Conservation (phyloP, 64 coral and sea anemone genomes). For the Stichodactyla mertensii region DNA sequence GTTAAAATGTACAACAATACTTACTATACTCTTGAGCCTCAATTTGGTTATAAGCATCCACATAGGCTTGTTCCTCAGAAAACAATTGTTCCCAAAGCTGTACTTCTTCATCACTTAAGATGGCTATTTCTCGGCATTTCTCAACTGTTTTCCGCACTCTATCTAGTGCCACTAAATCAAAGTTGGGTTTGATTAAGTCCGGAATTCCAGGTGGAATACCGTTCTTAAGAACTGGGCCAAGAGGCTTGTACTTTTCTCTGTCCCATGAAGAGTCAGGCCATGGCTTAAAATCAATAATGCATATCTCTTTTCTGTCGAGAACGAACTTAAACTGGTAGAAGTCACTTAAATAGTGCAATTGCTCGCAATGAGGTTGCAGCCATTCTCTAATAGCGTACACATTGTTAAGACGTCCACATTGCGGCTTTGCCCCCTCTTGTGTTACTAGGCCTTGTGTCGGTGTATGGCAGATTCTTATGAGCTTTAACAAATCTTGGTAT, state of each 20-base stretch:
- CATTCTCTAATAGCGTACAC: no score
- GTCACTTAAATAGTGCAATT: background rate
- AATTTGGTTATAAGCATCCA: conserved; percentile 5
- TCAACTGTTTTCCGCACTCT: conserved; percentile 11
- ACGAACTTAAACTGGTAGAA: conserved; percentile 20
- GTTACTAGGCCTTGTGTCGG: conserved; percentile 13
- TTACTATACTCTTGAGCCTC: conserved; percentile 4
- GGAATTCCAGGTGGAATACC: background rate
- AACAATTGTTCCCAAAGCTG: conserved; percentile 22
- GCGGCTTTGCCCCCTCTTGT: conserved; percentile 3
- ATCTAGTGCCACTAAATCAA: background rate
- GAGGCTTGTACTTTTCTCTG: conserved; percentile 2
- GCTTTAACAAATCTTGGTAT: conserved; percentile 9
- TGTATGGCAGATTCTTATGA: conserved; percentile 7
- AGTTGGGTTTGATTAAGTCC: conserved; percentile 12
- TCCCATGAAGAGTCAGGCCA: conserved; percentile 4
- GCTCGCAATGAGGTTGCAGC: background rate
- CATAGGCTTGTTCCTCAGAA: conserved; percentile 7
- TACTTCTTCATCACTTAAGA: background rate
- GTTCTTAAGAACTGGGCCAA: conserved; percentile 5
- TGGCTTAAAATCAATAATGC: conserved; percentile 22
- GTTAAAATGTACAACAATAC: background rate
- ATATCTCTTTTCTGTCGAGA: background rate
- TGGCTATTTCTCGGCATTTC: conserved; percentile 13
- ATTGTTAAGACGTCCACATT: background rate